Conservation (phyloP, 2,113 vertebrate genomes). For the Heterocephalus glaber region DNA sequence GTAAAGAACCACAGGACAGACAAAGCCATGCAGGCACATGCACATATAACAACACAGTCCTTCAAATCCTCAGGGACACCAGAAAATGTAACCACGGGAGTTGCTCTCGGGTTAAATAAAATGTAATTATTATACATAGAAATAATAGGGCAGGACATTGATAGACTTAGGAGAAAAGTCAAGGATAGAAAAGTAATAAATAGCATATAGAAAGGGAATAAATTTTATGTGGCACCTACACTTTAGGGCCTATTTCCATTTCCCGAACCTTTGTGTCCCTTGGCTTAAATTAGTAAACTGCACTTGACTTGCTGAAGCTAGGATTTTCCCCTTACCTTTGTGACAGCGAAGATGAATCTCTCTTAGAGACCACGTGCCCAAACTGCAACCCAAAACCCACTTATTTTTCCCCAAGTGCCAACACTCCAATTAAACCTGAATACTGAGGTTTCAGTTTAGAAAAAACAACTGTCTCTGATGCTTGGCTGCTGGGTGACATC, state of each 20-base stretch:
- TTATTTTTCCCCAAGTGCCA: too few species aligned
- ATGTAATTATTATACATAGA: neutral
- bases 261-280: neutral
- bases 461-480: too few species aligned
- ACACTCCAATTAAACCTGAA: too few species aligned
- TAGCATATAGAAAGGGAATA: neutral
- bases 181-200: neutral
- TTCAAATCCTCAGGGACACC: neutral
- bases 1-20: neutral
- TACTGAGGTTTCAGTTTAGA: too few species aligned
- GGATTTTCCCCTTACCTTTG: neutral
- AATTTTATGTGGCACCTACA: neutral
- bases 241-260: neutral
- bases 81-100: neutral
- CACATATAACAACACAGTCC: neutral
- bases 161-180: neutral
- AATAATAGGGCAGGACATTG: neutral
- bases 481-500: too few species aligned
- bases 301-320: neutral
- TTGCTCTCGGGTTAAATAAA: neutral
- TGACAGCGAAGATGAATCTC: neutral
- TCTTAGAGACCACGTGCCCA: neutral
- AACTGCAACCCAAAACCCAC: too few species aligned
- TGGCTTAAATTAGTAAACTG: neutral
- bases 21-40: neutral